These are phyloP conservation scores for Spisula subtruncata DNA, from an alignment of 2,888 invertebrate species.

Conservation along the genomic window DNA sequence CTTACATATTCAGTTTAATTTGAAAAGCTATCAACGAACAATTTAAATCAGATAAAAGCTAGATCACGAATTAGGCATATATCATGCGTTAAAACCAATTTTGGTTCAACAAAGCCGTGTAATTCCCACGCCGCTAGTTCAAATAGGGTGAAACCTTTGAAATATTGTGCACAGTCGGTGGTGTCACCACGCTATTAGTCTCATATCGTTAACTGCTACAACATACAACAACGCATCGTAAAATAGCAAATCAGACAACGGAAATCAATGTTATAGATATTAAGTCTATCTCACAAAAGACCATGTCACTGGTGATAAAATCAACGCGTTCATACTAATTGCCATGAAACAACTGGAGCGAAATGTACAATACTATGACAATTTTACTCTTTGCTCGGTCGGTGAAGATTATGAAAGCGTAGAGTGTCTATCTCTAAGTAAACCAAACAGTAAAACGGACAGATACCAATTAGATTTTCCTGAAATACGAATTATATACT, in stretches of 20 bases:
- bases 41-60: background rate
- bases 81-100: conserved; percentile 39
- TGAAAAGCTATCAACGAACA: background rate
- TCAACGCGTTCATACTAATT: background rate
- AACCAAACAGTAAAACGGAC: no score
- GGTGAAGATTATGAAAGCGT: background rate
- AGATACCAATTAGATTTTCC: no score
- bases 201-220: conserved; percentile 3
- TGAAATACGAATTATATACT: no score
- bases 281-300: background rate
- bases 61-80: background rate
- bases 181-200: conserved; percentile 9
- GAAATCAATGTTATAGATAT: conserved; percentile 39
- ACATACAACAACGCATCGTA: conserved; percentile 31
- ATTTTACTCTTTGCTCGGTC: background rate
- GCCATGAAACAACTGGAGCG: background rate
- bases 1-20: background rate
- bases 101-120: conserved; percentile 36
- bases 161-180: conserved; percentile 15
- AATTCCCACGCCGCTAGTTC: conserved; percentile 35
- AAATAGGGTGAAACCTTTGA: conserved; percentile 37
- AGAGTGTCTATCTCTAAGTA: no score
- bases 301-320: background rate
- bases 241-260: conserved; percentile 36
- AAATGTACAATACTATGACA: background rate